A percentile compares a stretch with the other conserved stretches of the same genome.
Evolutionary conservation across 2,888 invertebrate genomes (phyloP).

Genomic region (Oligia fasciuncula): DNA sequence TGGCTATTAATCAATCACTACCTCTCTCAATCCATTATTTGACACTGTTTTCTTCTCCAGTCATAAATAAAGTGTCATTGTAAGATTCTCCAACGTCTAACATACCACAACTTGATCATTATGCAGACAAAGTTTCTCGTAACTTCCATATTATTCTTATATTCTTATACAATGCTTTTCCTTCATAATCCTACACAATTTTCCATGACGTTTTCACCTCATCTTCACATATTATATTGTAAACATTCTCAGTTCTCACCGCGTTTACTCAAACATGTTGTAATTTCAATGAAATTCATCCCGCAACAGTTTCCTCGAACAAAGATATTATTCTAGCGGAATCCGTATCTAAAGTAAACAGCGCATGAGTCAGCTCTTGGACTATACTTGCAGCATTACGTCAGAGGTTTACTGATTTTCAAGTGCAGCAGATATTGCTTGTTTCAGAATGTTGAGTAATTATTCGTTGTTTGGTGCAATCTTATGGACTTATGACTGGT

Average conservation of each 20-base stretch:
- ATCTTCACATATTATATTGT: constrained; percentile 47
- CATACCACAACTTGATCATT: background rate
- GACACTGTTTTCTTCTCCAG: background rate
- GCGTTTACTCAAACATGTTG: constrained; percentile 61
- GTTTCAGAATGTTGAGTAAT: constrained; percentile 59
- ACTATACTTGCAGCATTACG: constrained; percentile 47
- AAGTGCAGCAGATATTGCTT: constrained; percentile 51
- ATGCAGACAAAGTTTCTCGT: constrained; percentile 4
- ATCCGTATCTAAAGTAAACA: constrained; percentile 72
- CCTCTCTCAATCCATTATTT: constrained; percentile 10
- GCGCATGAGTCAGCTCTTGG: constrained; percentile 57
- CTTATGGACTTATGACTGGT: constrained; percentile 25
- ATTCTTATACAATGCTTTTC: background rate
- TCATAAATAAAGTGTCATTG: background rate
- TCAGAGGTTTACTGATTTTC: constrained; percentile 58
- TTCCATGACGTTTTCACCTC: constrained; percentile 57
- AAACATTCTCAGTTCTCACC: constrained; percentile 60
- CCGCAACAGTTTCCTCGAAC: constrained; percentile 66
- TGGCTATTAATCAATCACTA: constrained; percentile 24
- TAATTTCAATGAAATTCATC: constrained; percentile 67
- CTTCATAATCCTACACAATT: constrained; percentile 39
- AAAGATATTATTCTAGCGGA: constrained; percentile 70
- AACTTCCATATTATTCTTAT: background rate
- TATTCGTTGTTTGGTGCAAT: constrained; percentile 49
- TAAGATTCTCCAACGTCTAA: background rate